phyloP scores from a whole-genome alignment of 2,113 vertebrate species.

The Ammospiza caudacuta region DNA sequence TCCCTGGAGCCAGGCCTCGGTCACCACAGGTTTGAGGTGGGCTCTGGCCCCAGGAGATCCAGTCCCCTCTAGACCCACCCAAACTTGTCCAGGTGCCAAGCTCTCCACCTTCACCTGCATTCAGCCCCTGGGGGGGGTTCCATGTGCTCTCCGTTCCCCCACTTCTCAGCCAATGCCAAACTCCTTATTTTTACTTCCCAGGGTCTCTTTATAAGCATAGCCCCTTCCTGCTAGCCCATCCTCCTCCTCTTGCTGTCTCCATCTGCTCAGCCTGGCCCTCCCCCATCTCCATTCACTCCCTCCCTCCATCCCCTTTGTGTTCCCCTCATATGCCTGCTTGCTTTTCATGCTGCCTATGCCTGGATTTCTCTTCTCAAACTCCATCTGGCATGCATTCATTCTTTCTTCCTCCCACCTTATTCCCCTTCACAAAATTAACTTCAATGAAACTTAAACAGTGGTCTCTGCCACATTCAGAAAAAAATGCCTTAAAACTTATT shows the following conservation, averaged over 20 bases:
- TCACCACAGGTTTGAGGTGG: not conserved
- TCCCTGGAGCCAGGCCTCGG: not conserved
- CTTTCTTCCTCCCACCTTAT: conserved; percentile 25
- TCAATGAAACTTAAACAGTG: not conserved
- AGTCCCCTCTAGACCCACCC: not conserved
- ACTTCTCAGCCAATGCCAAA: not conserved
- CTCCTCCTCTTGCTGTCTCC: not conserved
- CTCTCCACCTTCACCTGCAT: not conserved
- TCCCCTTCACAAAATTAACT: conserved; percentile 12
- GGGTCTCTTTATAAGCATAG: not conserved
- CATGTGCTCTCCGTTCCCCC: not conserved
- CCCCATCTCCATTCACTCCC: not conserved
- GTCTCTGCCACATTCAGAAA: not conserved
- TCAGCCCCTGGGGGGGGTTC: not conserved
- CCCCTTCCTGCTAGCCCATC: not conserved
- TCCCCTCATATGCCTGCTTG: not conserved
- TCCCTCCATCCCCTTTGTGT: not conserved
- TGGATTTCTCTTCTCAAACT: conserved; percentile 21
- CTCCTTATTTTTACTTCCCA: not conserved
- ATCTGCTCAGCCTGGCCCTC: not conserved
- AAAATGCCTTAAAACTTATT: not conserved
- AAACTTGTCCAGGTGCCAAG: not conserved
- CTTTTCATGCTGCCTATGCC: conserved; percentile 9
- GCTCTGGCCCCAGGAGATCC: not conserved
- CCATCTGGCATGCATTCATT: not conserved